Evolutionary conservation across 2,113 vertebrate species (phyloP), one percentile per base, ranked within the genome.

Genomic region (Lynx canadensis): DNA sequence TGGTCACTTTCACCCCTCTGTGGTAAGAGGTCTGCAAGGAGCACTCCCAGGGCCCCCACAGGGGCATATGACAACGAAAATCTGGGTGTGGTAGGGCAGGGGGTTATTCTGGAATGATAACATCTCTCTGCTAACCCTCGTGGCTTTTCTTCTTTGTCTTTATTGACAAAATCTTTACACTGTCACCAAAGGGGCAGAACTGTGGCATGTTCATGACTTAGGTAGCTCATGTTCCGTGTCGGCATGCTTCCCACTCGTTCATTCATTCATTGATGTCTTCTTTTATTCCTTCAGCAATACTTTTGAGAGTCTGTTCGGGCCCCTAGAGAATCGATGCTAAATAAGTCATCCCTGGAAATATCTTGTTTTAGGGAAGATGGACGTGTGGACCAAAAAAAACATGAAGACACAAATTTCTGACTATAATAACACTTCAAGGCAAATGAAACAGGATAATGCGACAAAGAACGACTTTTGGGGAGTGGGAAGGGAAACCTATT

Each of bases 241-340:
- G 50, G 36, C 63, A 91, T 38, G 36, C 87, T 84, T 91, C 33
- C 55, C 50, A 84, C 38, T 63, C 18, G 23, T 86, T 78, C 27
- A 33, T 80, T 79, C 29, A 23, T 79, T 79, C 76, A n/a, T 52
- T 66, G 27, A 66, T 93, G 80, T 85, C 66, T 91, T 82, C 65
- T 63, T 74, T 86, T 87, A 81, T 84, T 89, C 5, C 23, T 18
- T 81, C 93, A 78, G 36, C 11, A 78, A 55, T 52, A 23, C 90
- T 93, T 95, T 71, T 73, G 85, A 97, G 19, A 84, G 25, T 29
- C 66, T 85, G 63, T 73, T 89, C 36, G 68, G 66, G 73, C 89
- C 66, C 55, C 18, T 73, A 85, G 50, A 88, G 89, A 89, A 94
- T 89, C 38, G 10, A 45, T 29, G 4, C n/a, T 38, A 63, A 86